Evolutionary conservation across 2,797 vertebrate species (phyloP), one percentile per base, ranked within the genome.

Genomic region (Cyprinodon diabolis): DNA sequence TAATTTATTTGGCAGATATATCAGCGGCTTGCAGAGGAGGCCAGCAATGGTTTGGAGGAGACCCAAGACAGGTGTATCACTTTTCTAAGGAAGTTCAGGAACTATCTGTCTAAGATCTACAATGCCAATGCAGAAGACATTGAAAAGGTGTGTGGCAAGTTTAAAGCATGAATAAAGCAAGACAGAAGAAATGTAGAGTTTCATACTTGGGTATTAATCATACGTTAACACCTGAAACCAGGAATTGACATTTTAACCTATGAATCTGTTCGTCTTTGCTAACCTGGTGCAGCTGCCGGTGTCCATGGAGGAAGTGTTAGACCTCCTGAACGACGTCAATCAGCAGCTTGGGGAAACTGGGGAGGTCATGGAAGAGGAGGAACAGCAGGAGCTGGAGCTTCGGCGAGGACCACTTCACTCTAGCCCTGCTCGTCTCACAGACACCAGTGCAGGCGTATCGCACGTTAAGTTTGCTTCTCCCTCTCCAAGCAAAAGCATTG

Each of bases 21-120:
- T 87, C 96, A 96, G 80, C 95, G 97, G 62, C 95, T 97, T 78
- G 96, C 97, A 68, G 97, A 99, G 86, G 97, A 98, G 74, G 94
- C 96, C 79, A 96, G 96, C 82, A 97, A 94, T 81, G 94, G 95
- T 0, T 94, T 98, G 88, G 95, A 94, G 80, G 97, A 98, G 91
- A 97, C 96, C 17, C 97, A 97, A 69, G 97, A 97, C 93, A 95
- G 89, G 87, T 98, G 89, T 91, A 89, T 92, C 90, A 96, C 91
- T 83, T 94, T 90, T 52, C 93, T 98, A 79, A 94, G 92, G 86
- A 97, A 96, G 88, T 96, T 96, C 82, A 96, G 92, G 74, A 94
- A 93, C 52, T 97, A 97, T 80, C 87, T 99, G 70, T 91, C 93
- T 66, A 98, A 96, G 82, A 96, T 99, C 87, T 93, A 93, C 87